phyloP scores from a whole-genome alignment of 2,113 vertebrate genomes.

The Oxygymnocypris stewartii region DNA sequence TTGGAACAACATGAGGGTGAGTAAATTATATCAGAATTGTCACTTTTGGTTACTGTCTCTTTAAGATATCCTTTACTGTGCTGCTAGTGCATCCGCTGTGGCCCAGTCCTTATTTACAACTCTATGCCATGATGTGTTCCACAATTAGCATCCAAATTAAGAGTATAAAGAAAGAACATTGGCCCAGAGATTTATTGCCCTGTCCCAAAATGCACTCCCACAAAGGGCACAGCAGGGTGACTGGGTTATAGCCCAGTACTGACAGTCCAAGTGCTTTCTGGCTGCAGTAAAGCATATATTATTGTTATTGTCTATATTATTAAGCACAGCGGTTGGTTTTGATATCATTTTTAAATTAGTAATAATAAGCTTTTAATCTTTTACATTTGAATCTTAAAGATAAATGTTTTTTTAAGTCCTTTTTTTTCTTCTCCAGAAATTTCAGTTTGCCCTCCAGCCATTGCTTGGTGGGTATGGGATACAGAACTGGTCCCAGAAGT shows the following conservation, averaged over 20 bases:
- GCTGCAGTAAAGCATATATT: conserved; percentile 27
- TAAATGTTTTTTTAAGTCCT: too few relatives aligned
- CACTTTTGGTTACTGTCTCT: background rate
- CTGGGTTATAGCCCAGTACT: conserved; percentile 34
- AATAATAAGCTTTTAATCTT: background rate
- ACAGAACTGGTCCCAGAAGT: conserved; percentile 60
- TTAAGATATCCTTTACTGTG: background rate
- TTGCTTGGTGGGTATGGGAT: conserved; percentile 15
- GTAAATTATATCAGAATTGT: background rate
- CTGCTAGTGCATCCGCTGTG: conserved; percentile 34
- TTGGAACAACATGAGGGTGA: background rate
- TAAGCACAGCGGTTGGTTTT: conserved; percentile 35
- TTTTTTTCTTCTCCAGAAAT: background rate
- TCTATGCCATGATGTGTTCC: conserved; percentile 54
- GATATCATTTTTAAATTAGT: background rate
- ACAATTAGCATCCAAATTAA: conserved; percentile 51
- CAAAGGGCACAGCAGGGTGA: conserved; percentile 36
- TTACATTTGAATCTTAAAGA: background rate
- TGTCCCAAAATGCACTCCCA: conserved; percentile 45
- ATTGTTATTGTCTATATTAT: conserved; percentile 31
- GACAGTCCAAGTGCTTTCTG: conserved; percentile 28
- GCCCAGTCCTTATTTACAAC: conserved; percentile 58
- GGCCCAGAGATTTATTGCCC: conserved; percentile 47
- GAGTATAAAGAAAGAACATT: conserved; percentile 47
- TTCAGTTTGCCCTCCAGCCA: conserved; percentile 22